Percentiles rank a stretch among this genome's conserved stretches.
Conservation (phyloP, 2,113 vertebrate species). For the Nerophis lumbriciformis region DNA sequence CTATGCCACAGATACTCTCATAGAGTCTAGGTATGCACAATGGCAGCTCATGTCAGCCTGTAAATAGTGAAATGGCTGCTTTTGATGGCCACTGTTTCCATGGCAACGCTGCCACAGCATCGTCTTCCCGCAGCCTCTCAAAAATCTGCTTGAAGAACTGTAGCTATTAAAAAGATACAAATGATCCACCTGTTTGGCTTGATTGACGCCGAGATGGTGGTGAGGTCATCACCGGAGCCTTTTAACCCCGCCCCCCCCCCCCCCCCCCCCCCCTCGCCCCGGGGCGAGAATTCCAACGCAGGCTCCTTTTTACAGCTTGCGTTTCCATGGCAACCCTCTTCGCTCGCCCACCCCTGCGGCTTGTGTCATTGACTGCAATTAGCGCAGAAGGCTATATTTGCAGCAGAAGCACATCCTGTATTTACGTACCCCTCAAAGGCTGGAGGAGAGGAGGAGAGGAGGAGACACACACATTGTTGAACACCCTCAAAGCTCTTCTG, state of each 20-base stretch:
- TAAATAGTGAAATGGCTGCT: conserved; percentile 48
- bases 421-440: conserved; percentile 34
- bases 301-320: conserved; percentile 50
- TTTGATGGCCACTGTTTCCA: conserved; percentile 72
- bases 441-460: conserved; percentile 16
- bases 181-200: too few relatives aligned
- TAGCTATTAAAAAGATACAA: too few relatives aligned
- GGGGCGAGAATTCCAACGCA: conserved; percentile 37
- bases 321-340: conserved; percentile 73
- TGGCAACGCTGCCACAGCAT: conserved; percentile 59
- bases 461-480: neutral
- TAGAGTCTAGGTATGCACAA: too few relatives aligned
- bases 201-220: too few relatives aligned
- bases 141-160: conserved; percentile 51
- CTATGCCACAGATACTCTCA: too few relatives aligned
- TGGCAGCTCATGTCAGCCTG: conserved; percentile 50
- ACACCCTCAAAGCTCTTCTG: too few relatives aligned
- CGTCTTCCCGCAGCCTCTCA: conserved; percentile 57
- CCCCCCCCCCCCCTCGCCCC: too few relatives aligned
- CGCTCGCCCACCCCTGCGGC: conserved; percentile 52
- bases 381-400: conserved; percentile 53
- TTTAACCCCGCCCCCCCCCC: too few relatives aligned
- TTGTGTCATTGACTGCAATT: conserved; percentile 73
- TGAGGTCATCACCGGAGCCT: too few relatives aligned
- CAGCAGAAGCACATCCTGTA: conserved; percentile 53